These are phyloP conservation scores for Archocentrus centrarchus DNA, from an alignment of 2,113 vertebrate genomes.

Conservation along the genomic window DNA sequence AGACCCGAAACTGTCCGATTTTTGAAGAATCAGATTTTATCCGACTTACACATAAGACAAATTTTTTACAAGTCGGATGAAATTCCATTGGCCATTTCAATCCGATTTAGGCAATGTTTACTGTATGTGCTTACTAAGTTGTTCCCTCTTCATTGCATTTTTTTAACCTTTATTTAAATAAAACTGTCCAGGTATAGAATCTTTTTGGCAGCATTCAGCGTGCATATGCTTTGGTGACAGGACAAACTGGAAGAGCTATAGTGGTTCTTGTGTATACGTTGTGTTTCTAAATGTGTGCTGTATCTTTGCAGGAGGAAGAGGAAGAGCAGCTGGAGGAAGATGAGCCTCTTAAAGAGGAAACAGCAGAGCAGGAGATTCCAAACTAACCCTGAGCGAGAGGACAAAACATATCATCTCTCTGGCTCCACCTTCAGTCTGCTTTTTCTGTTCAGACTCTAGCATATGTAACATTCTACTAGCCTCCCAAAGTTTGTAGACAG, in stretches of 20 bases:
- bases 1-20: too few relatives aligned
- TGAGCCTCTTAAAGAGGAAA: slow-evolving; percentile 83
- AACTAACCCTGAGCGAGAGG: slow-evolving; percentile 50
- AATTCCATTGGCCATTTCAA: too few relatives aligned
- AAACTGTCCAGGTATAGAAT: too few relatives aligned
- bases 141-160: too few relatives aligned
- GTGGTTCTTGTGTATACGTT: not conserved
- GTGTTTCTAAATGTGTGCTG: not conserved
- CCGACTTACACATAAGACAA: too few relatives aligned
- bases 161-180: too few relatives aligned
- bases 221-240: too few relatives aligned
- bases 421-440: slow-evolving; percentile 26
- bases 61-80: too few relatives aligned
- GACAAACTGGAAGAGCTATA: not conserved
- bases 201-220: too few relatives aligned
- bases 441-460: slow-evolving; percentile 34
- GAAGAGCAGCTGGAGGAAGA: slow-evolving; percentile 72
- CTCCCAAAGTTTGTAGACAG: slow-evolving; percentile 40
- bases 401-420: slow-evolving; percentile 8
- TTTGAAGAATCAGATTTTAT: too few relatives aligned
- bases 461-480: slow-evolving; percentile 55
- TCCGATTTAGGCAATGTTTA: too few relatives aligned
- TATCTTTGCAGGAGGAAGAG: slow-evolving; percentile 77
- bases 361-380: slow-evolving; percentile 69
- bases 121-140: too few relatives aligned